phyloP scores from a whole-genome alignment of 2,888 invertebrate species.

The Caenorhabditis japonica region DNA sequence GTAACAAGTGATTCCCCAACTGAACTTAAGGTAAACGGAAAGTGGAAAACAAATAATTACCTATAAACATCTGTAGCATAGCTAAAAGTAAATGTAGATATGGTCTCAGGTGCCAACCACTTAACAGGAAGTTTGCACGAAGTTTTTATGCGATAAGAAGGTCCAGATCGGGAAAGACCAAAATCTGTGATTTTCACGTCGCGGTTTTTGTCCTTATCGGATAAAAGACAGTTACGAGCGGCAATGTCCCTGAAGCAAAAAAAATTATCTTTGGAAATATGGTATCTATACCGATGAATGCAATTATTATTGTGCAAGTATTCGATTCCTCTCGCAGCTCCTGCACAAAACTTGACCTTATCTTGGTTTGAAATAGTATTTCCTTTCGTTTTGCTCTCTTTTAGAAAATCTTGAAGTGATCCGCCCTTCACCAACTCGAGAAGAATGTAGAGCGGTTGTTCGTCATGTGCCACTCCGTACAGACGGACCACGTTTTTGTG shows the following conservation, averaged over 20 bases:
- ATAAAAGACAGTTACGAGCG: conserved; percentile 39
- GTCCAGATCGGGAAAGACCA: conserved; percentile 50
- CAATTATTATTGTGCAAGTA: conserved; percentile 39
- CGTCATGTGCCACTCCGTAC: conserved; percentile 51
- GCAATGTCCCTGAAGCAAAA: conserved; percentile 35
- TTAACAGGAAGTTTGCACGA: conserved; percentile 50
- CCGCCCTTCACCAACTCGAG: conserved; percentile 53
- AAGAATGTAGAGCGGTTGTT: conserved; percentile 38
- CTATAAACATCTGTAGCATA: conserved; percentile 51
- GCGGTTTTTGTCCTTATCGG: not conserved
- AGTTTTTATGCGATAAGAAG: conserved; percentile 39
- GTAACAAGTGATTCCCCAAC: conserved; percentile 49
- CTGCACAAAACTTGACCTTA: conserved; percentile 12
- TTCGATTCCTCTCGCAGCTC: conserved; percentile 32
- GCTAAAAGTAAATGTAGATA: conserved; percentile 30
- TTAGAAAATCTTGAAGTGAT: conserved; percentile 19
- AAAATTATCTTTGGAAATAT: too few relatives aligned
- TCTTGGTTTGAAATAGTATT: conserved; percentile 2
- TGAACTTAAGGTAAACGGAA: not conserved
- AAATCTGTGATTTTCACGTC: conserved; percentile 56
- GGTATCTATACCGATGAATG: conserved; percentile 51
- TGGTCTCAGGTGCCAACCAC: conserved; percentile 3
- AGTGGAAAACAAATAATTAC: not conserved
- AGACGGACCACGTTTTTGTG: conserved; percentile 56
- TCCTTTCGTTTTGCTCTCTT: conserved; percentile 21